A percentile compares a stretch with the other conserved stretches of the same genome.
phyloP scores from a whole-genome alignment of 1,140 invertebrate species.

The Choristoneura fumiferana region DNA sequence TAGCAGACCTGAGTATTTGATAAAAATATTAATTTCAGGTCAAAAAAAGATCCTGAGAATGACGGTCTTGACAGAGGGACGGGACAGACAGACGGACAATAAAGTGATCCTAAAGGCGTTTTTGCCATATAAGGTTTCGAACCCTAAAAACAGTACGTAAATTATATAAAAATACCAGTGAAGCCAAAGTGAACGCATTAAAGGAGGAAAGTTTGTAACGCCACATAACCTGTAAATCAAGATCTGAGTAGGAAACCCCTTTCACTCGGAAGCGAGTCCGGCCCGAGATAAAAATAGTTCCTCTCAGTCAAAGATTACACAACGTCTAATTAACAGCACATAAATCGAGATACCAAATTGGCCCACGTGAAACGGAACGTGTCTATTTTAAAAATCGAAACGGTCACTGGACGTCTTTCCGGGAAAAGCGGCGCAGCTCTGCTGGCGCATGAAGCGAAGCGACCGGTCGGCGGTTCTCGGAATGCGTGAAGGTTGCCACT shows the following conservation, averaged over 20 bases:
- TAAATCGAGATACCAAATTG: constrained; percentile 44
- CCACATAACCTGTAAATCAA: constrained; percentile 44
- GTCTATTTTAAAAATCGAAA: constrained; percentile 68
- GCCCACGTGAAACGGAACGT: constrained; percentile 53
- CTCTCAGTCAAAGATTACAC: constrained; percentile 54
- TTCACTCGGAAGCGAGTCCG: constrained; percentile 53
- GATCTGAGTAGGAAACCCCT: constrained; percentile 57
- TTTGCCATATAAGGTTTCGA: too few relatives aligned
- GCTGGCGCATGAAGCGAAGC: constrained; percentile 32
- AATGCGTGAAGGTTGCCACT: constrained; percentile 64
- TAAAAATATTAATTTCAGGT: too few relatives aligned
- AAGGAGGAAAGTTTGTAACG: constrained; percentile 45
- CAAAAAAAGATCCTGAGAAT: too few relatives aligned
- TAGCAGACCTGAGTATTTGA: too few relatives aligned
- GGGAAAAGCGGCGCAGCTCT: constrained; percentile 43
- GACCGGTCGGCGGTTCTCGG: constrained; percentile 61
- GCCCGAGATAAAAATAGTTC: constrained; percentile 53
- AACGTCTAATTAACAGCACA: constrained; percentile 51
- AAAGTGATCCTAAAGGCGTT: too few relatives aligned
- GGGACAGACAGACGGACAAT: too few relatives aligned
- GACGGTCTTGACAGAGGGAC: too few relatives aligned
- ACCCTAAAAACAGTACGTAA: too few relatives aligned
- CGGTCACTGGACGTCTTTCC: constrained; percentile 49
- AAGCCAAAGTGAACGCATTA: constrained; percentile 31
- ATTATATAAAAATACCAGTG: constrained; percentile 21